Evolutionary conservation across 2,888 invertebrate genomes (phyloP).

Genomic region (Drosophila greeni): DNA sequence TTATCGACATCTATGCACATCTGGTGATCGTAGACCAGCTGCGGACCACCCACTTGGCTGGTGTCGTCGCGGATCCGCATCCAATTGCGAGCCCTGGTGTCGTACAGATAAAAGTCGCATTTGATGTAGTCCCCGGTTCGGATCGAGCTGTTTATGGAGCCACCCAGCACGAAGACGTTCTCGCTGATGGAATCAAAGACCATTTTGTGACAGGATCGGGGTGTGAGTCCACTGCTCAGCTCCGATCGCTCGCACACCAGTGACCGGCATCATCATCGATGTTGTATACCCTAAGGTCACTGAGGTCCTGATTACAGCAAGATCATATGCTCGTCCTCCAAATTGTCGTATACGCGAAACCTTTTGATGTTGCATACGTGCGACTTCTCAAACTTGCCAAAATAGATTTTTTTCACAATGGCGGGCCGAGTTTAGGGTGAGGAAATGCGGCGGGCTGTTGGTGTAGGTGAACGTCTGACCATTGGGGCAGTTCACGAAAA

Average conservation of each 20-base stretch:
- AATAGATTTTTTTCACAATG: slow-evolving; percentile 88
- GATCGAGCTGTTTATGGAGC: slow-evolving; percentile 88
- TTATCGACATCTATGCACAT: slow-evolving; percentile 91
- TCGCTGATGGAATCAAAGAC: slow-evolving; percentile 88
- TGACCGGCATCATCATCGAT: slow-evolving; percentile 84
- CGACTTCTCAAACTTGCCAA: slow-evolving; percentile 93
- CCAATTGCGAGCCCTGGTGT: slow-evolving; percentile 86
- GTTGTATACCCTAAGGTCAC: slow-evolving; percentile 90
- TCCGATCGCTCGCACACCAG: slow-evolving; percentile 83
- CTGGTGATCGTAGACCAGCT: slow-evolving; percentile 93
- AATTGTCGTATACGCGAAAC: slow-evolving; percentile 90
- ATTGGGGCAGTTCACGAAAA: slow-evolving; percentile 86
- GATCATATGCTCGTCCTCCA: slow-evolving; percentile 87
- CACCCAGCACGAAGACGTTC: slow-evolving; percentile 89
- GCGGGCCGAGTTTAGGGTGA: slow-evolving; percentile 89
- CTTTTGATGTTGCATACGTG: slow-evolving; percentile 94
- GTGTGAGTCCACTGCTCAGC: slow-evolving; percentile 85
- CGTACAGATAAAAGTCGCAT: slow-evolving; percentile 92
- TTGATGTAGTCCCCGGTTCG: slow-evolving; percentile 85
- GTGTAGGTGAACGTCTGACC: slow-evolving; percentile 92
- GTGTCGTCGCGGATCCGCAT: slow-evolving; percentile 89
- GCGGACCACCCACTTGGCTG: slow-evolving; percentile 88
- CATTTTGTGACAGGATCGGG: slow-evolving; percentile 94
- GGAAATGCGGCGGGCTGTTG: slow-evolving; percentile 88
- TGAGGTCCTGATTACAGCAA: slow-evolving; percentile 88